These are phyloP conservation scores for Invenusta paracnida DNA, from an alignment of 2,888 invertebrate species.

Conservation along the genomic window DNA sequence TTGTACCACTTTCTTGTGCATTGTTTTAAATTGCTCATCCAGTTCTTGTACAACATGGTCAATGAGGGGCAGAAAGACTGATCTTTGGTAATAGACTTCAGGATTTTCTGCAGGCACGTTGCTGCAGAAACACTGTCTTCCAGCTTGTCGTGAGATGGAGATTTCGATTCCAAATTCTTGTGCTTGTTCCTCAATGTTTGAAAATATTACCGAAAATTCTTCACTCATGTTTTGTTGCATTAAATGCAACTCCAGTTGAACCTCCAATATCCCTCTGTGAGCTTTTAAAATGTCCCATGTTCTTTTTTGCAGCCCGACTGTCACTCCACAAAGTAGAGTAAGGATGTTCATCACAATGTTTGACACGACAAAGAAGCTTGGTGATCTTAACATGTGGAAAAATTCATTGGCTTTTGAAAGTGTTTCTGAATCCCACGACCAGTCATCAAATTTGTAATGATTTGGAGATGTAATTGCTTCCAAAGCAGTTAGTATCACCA, in stretches of 20 bases:
- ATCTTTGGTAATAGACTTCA: too few species aligned
- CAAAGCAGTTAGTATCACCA: background rate
- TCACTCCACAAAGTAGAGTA: background rate
- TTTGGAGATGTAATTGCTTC: background rate
- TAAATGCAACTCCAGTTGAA: too few species aligned
- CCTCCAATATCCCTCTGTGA: background rate
- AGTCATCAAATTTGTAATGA: background rate
- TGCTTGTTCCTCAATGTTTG: too few species aligned
- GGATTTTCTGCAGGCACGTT: too few species aligned
- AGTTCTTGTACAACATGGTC: background rate
- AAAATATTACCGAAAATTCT: too few species aligned
- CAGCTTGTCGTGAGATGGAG: too few species aligned
- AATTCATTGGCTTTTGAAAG: background rate
- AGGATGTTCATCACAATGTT: background rate
- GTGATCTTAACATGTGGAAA: background rate
- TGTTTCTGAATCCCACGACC: constrained; percentile 17
- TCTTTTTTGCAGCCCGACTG: background rate
- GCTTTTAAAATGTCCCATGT: background rate
- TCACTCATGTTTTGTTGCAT: too few species aligned
- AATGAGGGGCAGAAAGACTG: background rate
- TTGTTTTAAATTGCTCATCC: background rate
- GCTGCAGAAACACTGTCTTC: too few species aligned
- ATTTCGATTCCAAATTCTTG: too few species aligned
- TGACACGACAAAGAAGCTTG: background rate
- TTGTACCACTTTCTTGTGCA: background rate